Conservation (phyloP, 1,140 invertebrate genomes). For the Patella vulgata region DNA sequence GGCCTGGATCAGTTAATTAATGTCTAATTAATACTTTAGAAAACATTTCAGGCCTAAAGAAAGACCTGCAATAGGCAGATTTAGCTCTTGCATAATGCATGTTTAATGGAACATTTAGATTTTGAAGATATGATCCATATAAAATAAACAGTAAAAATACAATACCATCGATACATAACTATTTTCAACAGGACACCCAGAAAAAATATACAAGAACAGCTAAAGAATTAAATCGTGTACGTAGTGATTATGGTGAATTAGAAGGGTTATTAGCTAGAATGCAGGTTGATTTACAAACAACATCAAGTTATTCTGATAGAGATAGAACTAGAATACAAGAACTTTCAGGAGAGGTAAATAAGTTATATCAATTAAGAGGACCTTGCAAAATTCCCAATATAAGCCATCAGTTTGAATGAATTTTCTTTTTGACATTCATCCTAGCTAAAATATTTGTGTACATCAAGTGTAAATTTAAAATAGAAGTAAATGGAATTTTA, state of each 20-base stretch:
- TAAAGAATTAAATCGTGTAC: slow-evolving; percentile 54
- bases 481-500: too few relatives aligned
- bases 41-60: too few relatives aligned
- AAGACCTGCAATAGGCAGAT: too few relatives aligned
- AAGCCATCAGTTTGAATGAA: neutral
- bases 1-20: too few relatives aligned
- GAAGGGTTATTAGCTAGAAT: slow-evolving; percentile 48
- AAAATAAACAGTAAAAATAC: too few relatives aligned
- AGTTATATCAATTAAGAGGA: neutral
- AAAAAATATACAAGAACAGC: slow-evolving; percentile 54
- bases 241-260: slow-evolving; percentile 51
- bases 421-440: neutral
- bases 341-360: slow-evolving; percentile 54
- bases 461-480: neutral
- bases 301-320: slow-evolving; percentile 45
- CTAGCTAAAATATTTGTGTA: neutral
- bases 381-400: neutral
- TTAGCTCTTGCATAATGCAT: too few relatives aligned
- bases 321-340: slow-evolving; percentile 53
- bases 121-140: too few relatives aligned
- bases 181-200: slow-evolving; percentile 49
- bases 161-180: neutral
- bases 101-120: too few relatives aligned
- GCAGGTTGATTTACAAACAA: slow-evolving; percentile 52
- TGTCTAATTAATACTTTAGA: too few relatives aligned